Percentiles rank a stretch among this genome's conserved stretches.
These are phyloP conservation scores for Choristoneura fumiferana DNA, from an alignment of 1,140 invertebrate species.

Conservation along the genomic window DNA sequence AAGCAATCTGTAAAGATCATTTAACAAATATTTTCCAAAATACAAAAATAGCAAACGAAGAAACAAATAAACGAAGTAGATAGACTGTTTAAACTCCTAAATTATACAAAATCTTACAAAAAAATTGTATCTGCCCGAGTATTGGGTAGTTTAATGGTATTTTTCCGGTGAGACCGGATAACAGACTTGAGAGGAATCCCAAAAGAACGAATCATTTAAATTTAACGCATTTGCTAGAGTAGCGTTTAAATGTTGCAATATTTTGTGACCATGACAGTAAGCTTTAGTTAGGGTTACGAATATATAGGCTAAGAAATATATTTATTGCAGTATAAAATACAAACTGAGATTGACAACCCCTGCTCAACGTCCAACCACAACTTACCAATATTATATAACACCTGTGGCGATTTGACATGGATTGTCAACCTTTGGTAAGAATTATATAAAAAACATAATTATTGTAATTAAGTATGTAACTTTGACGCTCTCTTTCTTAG, in stretches of 20 bases:
- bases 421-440: conserved; percentile 7
- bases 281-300: conserved; percentile 58
- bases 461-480: background rate
- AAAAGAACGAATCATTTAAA: conserved; percentile 12
- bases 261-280: conserved; percentile 45
- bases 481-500: conserved; percentile 27
- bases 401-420: background rate
- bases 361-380: background rate
- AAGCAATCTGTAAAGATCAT: no score
- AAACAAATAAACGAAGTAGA: no score
- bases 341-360: conserved; percentile 7
- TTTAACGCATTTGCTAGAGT: conserved; percentile 23
- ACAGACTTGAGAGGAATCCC: background rate
- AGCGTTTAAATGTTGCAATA: conserved; percentile 25
- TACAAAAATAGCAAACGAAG: no score
- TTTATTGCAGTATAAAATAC: conserved; percentile 20
- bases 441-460: background rate
- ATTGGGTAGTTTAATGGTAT: background rate
- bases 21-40: no score
- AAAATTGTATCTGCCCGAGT: background rate
- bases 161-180: conserved; percentile 20
- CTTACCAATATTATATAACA: background rate
- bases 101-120: no score
- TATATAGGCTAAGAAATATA: conserved; percentile 25
- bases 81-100: no score